Percentiles rank a stretch among this genome's conserved stretches.
Evolutionary conservation across 35 echinoderm and acorn worm species (phyloP).

Genomic region (Patiria miniata): DNA sequence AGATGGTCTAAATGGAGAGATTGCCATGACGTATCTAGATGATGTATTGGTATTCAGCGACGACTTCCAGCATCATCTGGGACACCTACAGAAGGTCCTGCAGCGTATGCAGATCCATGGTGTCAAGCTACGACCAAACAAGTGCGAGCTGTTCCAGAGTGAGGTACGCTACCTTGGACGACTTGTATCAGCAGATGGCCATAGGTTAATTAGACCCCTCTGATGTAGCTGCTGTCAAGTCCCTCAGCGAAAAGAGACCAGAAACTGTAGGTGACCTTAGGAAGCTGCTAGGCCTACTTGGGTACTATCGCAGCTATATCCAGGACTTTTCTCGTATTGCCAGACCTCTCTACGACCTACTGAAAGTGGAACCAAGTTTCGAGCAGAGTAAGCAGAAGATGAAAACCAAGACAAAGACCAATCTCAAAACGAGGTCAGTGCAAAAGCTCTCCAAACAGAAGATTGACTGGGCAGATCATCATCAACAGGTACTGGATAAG

Average conservation of each 20-base stretch:
- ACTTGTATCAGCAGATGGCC: slow-evolving; percentile 45
- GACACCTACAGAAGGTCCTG: slow-evolving; percentile 37
- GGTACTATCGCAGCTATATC: slow-evolving; percentile 40
- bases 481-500: neutral
- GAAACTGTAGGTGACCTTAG: slow-evolving; percentile 41
- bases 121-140: slow-evolving; percentile 46
- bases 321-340: slow-evolving; percentile 27
- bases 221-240: neutral
- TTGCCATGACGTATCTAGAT: slow-evolving; percentile 47
- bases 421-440: no score
- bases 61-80: slow-evolving; percentile 47
- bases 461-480: neutral
- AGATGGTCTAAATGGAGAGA: slow-evolving; percentile 24
- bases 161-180: slow-evolving; percentile 51
- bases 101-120: slow-evolving; percentile 4
- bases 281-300: slow-evolving; percentile 35
- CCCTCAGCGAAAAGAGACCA: slow-evolving; percentile 31
- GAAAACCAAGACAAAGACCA: no score
- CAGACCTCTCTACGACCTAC: slow-evolving; percentile 53
- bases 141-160: slow-evolving; percentile 42
- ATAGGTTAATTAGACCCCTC: neutral
- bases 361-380: no score
- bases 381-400: no score
- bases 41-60: slow-evolving; percentile 41
- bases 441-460: no score